These are phyloP conservation scores for Microtus californicus DNA, from an alignment of 2,797 vertebrate species.

Conservation along the genomic window DNA sequence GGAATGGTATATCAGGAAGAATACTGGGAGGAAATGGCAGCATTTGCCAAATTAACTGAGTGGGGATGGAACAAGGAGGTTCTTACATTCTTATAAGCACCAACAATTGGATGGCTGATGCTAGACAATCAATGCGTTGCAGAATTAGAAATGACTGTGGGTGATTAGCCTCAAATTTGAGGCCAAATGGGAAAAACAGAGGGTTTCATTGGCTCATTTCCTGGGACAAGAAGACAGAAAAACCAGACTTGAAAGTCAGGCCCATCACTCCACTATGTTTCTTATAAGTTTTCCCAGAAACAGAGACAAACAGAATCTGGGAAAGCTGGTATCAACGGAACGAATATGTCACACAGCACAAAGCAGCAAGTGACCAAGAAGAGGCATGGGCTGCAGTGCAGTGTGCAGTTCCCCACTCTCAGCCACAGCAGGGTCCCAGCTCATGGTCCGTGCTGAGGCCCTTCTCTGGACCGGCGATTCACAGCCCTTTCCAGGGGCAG, in stretches of 20 bases:
- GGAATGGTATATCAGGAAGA: neutral
- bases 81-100: conserved; percentile 43
- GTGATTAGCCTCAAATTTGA: conserved; percentile 5
- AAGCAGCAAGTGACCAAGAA: neutral
- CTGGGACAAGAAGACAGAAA: conserved; percentile 20
- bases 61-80: neutral
- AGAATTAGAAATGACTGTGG: neutral
- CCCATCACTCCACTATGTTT: neutral
- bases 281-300: neutral
- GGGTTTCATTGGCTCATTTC: neutral
- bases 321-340: neutral
- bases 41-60: neutral
- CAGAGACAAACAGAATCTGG: neutral
- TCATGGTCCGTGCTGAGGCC: neutral
- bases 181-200: conserved; percentile 46
- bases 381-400: too few species aligned
- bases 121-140: neutral
- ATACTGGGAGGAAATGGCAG: neutral
- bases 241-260: neutral
- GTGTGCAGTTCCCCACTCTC: neutral
- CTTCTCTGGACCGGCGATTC: neutral
- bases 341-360: neutral
- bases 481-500: neutral
- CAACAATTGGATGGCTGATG: conserved; percentile 12
- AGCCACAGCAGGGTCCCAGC: too few species aligned